Percentiles rank a stretch among this genome's conserved stretches.
These are phyloP conservation scores for Aplidium turbinatum DNA, from an alignment of 23 tunicate genomes.

Conservation along the genomic window DNA sequence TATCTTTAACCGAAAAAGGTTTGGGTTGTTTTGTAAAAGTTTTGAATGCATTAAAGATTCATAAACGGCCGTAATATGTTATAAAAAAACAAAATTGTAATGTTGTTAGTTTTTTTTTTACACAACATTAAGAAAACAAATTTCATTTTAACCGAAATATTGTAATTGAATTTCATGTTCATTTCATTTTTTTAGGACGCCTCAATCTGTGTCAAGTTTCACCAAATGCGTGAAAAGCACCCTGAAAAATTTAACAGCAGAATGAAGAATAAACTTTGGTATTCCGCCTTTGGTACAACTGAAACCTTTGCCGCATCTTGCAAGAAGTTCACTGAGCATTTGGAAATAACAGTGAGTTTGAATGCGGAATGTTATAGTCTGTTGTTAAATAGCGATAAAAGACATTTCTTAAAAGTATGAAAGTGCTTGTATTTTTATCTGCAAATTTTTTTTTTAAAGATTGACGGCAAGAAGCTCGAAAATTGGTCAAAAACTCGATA, in stretches of 20 bases:
- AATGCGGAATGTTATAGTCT: background rate
- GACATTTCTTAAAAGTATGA: background rate
- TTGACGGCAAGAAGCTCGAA: constrained; percentile 69
- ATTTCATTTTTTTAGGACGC: constrained; percentile 60
- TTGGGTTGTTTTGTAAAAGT: too few relatives aligned
- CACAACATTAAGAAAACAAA: too few relatives aligned
- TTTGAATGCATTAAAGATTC: too few relatives aligned
- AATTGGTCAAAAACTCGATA: constrained; percentile 36
- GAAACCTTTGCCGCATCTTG: constrained; percentile 91
- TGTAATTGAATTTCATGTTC: too few relatives aligned
- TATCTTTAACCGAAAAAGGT: background rate
- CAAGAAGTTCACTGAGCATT: constrained; percentile 71
- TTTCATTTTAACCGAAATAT: too few relatives aligned
- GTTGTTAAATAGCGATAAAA: background rate
- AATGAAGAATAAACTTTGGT: constrained; percentile 87
- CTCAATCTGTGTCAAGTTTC: constrained; percentile 73
- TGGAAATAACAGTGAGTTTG: constrained; percentile 55
- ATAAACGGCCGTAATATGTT: too few relatives aligned
- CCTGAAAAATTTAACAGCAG: constrained; percentile 91
- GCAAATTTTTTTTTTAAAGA: background rate
- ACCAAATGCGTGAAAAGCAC: constrained; percentile 88
- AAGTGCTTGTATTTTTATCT: too few relatives aligned
- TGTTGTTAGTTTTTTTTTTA: too few relatives aligned
- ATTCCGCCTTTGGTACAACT: constrained; percentile 78
- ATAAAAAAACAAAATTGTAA: too few relatives aligned